Percentiles rank a stretch among this genome's conserved stretches.
Evolutionary conservation across 2,797 vertebrate species (phyloP).

Genomic region (Hirundo rustica): DNA sequence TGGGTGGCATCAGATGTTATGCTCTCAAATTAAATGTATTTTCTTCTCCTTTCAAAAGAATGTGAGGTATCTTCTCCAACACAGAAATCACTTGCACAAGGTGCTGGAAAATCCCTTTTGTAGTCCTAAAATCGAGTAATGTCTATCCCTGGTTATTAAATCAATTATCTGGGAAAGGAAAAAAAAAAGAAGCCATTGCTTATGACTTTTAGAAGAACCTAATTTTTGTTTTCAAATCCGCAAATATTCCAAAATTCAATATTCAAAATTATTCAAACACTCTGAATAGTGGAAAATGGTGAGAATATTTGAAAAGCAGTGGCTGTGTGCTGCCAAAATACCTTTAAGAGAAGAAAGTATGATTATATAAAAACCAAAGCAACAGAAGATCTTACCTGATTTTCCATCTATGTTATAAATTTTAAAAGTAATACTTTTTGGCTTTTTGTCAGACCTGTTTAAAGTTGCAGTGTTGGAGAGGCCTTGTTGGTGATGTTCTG

Average conservation of each 20-base stretch:
- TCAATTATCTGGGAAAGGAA: background rate
- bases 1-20: slow-evolving; percentile 12
- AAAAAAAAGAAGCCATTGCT: background rate
- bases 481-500: background rate
- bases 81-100: background rate
- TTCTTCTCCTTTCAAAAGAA: background rate
- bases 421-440: background rate
- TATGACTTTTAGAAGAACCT: background rate
- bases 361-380: background rate
- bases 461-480: background rate
- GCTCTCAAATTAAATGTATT: slow-evolving; percentile 23
- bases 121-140: background rate
- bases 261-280: background rate
- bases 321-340: background rate
- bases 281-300: background rate
- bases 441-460: background rate
- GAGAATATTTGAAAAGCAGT: background rate
- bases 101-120: background rate
- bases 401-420: background rate
- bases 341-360: background rate
- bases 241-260: background rate
- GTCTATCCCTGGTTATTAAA: background rate
- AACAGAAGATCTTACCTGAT: background rate
- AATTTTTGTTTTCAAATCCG: background rate
- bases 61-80: background rate